Conservation (phyloP, 1,140 invertebrate genomes). For the Ephestia elutella region DNA sequence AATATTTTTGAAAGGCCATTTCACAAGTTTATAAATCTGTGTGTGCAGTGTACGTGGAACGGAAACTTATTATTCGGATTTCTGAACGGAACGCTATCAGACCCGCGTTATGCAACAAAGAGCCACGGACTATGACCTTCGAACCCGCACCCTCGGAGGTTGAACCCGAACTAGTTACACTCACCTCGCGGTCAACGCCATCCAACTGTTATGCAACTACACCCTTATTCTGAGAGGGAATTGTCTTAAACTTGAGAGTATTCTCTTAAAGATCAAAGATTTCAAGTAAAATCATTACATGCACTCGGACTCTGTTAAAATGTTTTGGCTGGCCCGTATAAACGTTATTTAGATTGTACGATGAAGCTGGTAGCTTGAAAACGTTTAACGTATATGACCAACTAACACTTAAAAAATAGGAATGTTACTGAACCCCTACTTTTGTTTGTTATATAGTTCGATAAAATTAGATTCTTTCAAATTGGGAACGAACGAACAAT, state of each 20-base stretch:
- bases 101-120: slow-evolving; percentile 11
- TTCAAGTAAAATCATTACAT: no score
- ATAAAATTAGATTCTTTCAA: no score
- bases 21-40: neutral
- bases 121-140: slow-evolving; percentile 45
- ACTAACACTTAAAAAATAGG: no score
- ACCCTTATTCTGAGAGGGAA: neutral
- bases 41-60: neutral
- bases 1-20: neutral
- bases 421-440: no score
- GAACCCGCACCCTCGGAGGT: slow-evolving; percentile 41
- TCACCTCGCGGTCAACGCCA: slow-evolving; percentile 35
- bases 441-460: no score
- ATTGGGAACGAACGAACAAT: no score
- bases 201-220: slow-evolving; percentile 26
- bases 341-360: no score
- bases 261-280: no score
- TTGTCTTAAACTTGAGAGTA: neutral
- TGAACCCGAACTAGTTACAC: slow-evolving; percentile 37
- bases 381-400: no score
- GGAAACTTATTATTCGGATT: neutral
- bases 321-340: no score
- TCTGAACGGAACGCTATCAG: neutral
- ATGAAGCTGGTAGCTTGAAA: no score
- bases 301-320: no score